Base-by-base conservation (phyloP, 2,113 vertebrate genomes). In the Pampusana beccarii region DNA sequence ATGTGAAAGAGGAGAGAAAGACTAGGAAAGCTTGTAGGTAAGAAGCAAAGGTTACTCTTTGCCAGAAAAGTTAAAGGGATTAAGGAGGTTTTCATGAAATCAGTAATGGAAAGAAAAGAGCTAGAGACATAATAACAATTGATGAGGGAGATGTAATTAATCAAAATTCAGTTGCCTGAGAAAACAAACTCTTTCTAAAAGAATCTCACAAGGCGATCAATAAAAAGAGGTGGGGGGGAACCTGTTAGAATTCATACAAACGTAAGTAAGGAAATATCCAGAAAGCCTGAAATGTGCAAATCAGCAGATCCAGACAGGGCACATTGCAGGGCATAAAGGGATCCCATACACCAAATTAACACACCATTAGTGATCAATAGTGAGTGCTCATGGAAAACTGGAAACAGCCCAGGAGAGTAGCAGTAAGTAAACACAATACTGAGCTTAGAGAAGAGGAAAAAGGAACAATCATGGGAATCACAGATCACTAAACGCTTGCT, bases 381-480 rank as follows among this genome's bases (percentile, higher is more conserved):
- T 2, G 48, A 91, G 75, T 50, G 83, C 83, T 96, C 77, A 91
- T 61, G 80, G 87, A 96, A 91, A 94, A 91, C 46, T 94, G 88
- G 88, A 88, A 94, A 74, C 5, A 19, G 69, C 61, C 80, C 95
- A 94, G 77, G 53, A 95, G 71, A 94, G 67, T 51, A 83, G 79
- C 85, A 92, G 5, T 87, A 60, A 88, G 38, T 60, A 84, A 96
- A 95, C 36, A 91, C 34, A 88, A 51, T 25, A 78, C 40, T 40
- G 46, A 90, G 85, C 28, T 74, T 46, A 92, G 51, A 79, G 72
- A 88, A 54, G 33, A 70, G 70, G 50, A 70, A 92, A 91, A 75
- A 70, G 57, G 86, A 92, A 84, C 84, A 86, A 95, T 91, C 88
- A 93, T 91, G 95, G 92, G 92, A 97, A 93, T 84, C 80, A 81